A percentile compares a stretch with the other conserved stretches of the same genome.
Evolutionary conservation across 2,888 invertebrate species (phyloP).

Genomic region (Empis livida): DNA sequence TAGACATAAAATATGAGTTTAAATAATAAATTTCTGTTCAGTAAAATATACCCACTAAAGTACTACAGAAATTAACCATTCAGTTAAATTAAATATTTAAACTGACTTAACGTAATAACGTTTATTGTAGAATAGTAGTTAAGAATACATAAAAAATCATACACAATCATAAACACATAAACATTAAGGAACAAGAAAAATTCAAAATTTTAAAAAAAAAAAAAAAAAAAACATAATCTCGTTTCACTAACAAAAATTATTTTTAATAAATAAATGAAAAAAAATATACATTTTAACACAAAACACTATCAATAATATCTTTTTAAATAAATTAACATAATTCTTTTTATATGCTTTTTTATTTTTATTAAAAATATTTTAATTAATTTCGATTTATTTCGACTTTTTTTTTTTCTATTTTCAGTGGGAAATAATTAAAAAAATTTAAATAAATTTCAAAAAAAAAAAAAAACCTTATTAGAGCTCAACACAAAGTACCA

Average conservation of each 20-base stretch:
- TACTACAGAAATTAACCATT: no score
- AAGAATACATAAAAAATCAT: no score
- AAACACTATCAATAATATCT: neutral
- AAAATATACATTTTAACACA: neutral
- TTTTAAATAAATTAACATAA: neutral
- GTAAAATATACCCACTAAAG: no score
- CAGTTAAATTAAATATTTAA: no score
- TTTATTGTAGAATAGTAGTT: no score
- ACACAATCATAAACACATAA: no score
- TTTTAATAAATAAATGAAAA: neutral
- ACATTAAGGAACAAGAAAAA: no score
- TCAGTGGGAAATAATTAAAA: slow-evolving; percentile 9
- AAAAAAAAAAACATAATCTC: neutral
- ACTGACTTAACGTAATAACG: no score
- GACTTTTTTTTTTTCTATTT: slow-evolving; percentile 6
- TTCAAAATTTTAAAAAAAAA: neutral
- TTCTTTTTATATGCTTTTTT: no score
- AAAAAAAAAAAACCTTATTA: neutral
- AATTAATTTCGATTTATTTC: neutral
- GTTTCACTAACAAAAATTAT: neutral
- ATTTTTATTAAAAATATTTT: neutral
- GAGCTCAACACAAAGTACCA: slow-evolving; percentile 7
- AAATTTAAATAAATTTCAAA: slow-evolving; percentile 4
- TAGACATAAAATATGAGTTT: no score
- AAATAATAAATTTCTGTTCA: no score